Evolutionary conservation across 92 coral and sea anemone species (phyloP).

Genomic region (Epizoanthus fatuus): DNA sequence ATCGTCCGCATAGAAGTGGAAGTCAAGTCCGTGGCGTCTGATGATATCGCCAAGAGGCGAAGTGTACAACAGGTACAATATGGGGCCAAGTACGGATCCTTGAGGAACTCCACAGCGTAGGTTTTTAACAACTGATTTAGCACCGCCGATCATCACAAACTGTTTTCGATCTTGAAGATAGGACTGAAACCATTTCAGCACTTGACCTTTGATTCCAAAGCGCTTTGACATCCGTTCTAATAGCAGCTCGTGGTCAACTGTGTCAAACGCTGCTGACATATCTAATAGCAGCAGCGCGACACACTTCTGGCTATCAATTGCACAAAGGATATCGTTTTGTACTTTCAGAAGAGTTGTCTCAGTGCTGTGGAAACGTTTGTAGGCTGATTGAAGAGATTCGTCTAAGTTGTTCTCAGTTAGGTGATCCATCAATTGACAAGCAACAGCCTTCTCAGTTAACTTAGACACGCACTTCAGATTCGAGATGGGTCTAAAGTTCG

Average conservation of each 20-base stretch:
- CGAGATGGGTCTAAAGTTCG: constrained; percentile 29
- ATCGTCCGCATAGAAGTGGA: too few relatives aligned
- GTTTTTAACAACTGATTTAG: too few relatives aligned
- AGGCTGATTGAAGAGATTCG: constrained; percentile 30
- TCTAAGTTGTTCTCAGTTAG: constrained; percentile 5
- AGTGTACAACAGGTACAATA: too few relatives aligned
- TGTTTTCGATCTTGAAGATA: constrained; percentile 47
- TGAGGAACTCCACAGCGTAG: too few relatives aligned
- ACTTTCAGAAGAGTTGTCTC: constrained; percentile 30
- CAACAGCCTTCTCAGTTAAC: constrained; percentile 19
- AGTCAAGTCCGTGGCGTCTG: too few relatives aligned
- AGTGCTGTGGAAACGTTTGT: not conserved
- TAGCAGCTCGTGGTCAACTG: constrained; percentile 17
- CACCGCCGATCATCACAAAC: constrained; percentile 38
- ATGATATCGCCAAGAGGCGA: too few relatives aligned
- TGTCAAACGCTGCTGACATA: constrained; percentile 46
- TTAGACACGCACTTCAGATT: constrained; percentile 16
- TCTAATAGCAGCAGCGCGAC: constrained; percentile 33
- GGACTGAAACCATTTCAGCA: constrained; percentile 40
- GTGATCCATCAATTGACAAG: constrained; percentile 24
- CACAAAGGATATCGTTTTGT: constrained; percentile 44
- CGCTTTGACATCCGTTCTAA: not conserved
- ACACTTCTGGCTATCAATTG: constrained; percentile 36
- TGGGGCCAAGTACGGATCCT: too few relatives aligned
- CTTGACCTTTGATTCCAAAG: constrained; percentile 43